Percentiles rank a stretch among this genome's conserved stretches.
Conservation (phyloP, 2,888 invertebrate species). For the Agonopterix subpropinquella region DNA sequence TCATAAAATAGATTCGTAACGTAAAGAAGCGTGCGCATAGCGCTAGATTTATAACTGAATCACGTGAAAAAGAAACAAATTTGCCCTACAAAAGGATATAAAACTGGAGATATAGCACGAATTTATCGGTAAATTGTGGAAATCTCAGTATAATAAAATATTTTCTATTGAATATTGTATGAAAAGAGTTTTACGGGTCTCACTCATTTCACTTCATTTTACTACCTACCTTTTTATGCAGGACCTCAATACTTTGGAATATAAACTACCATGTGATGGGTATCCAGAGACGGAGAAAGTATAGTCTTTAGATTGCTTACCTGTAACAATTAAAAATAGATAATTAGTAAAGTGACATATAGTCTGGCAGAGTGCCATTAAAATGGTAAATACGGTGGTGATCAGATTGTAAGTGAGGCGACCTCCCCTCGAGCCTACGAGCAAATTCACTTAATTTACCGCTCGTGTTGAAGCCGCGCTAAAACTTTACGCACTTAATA, state of each 20-base stretch:
- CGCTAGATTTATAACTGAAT: conserved; percentile 68
- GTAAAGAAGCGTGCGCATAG: conserved; percentile 64
- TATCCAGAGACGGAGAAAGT: conserved; percentile 21
- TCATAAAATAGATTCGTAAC: conserved; percentile 73
- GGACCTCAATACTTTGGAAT: conserved; percentile 43
- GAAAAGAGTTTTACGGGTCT: conserved; percentile 67
- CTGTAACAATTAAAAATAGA: conserved; percentile 38
- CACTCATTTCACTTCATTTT: conserved; percentile 66
- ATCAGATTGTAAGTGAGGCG: conserved; percentile 45
- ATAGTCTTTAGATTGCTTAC: conserved; percentile 41
- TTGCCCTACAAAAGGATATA: conserved; percentile 64
- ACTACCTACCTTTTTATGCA: conserved; percentile 63
- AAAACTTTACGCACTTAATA: conserved; percentile 74
- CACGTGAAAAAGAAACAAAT: conserved; percentile 71
- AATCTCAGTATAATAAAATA: conserved; percentile 72
- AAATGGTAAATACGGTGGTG: conserved; percentile 45
- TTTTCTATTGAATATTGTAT: conserved; percentile 73
- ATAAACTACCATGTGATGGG: conserved; percentile 32
- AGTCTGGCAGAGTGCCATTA: conserved; percentile 31
- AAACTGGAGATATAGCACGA: conserved; percentile 64
- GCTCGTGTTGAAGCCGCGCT: conserved; percentile 48
- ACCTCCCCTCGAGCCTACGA: conserved; percentile 38
- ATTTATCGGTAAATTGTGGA: conserved; percentile 72
- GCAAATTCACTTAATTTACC: conserved; percentile 67
- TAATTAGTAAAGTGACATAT: conserved; percentile 9